phyloP scores from a whole-genome alignment of 1,140 invertebrate genomes.

The Dolichoris vasculosae region DNA sequence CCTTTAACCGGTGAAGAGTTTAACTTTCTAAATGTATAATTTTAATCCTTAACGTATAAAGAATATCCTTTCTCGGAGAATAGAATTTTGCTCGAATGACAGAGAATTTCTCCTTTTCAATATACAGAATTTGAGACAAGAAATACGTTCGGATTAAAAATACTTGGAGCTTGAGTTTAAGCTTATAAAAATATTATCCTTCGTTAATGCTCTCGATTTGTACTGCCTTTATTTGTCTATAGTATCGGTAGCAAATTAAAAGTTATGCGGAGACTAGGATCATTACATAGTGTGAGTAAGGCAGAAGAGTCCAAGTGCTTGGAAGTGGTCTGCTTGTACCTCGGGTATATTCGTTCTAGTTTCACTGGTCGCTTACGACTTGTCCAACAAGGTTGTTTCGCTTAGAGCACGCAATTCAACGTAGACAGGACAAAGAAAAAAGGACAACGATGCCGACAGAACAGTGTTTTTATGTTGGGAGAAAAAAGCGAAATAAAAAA shows the following conservation, averaged over 20 bases:
- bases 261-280: not conserved
- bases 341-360: slow-evolving; percentile 30
- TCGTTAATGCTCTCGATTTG: no score
- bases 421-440: slow-evolving; percentile 21
- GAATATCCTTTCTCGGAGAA: no score
- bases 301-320: not conserved
- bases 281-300: not conserved
- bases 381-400: slow-evolving; percentile 54
- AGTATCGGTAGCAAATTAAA: not conserved
- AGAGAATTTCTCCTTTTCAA: no score
- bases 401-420: slow-evolving; percentile 23
- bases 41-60: no score
- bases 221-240: not conserved
- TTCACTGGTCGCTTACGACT: slow-evolving; percentile 45
- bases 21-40: no score
- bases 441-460: slow-evolving; percentile 23
- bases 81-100: no score
- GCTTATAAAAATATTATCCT: no score
- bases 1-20: no score
- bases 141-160: no score
- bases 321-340: not conserved
- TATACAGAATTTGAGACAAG: no score
- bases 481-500: slow-evolving; percentile 28
- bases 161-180: no score
- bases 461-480: slow-evolving; percentile 20